Conservation (phyloP, 2,888 invertebrate species). For the Metallyticus violacea region DNA sequence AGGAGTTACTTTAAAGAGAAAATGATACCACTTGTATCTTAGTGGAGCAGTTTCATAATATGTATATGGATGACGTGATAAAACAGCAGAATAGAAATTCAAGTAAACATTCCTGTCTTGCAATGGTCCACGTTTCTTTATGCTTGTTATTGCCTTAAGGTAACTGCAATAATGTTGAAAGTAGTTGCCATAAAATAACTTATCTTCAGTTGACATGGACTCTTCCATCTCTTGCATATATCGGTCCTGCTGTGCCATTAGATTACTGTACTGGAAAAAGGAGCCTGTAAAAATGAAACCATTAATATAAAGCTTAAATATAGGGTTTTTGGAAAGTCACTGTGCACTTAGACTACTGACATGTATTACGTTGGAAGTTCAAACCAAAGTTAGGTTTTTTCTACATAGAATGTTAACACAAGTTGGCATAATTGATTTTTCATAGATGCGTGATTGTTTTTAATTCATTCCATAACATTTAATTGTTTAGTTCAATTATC, state of each 20-base stretch:
- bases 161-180: constrained; percentile 62
- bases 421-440: too few species aligned
- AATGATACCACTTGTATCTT: constrained; percentile 65
- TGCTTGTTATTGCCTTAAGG: constrained; percentile 49
- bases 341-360: too few species aligned
- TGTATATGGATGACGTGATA: constrained; percentile 56
- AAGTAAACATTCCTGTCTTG: constrained; percentile 53
- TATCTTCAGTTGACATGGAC: constrained; percentile 61
- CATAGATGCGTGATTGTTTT: too few species aligned
- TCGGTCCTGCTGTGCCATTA: constrained; percentile 61
- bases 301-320: not conserved
- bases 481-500: too few species aligned
- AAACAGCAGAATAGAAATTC: constrained; percentile 59
- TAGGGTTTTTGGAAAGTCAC: too few species aligned
- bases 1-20: constrained; percentile 61
- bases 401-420: too few species aligned
- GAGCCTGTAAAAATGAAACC: constrained; percentile 40
- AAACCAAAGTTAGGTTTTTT: too few species aligned
- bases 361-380: too few species aligned
- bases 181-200: constrained; percentile 61
- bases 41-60: constrained; percentile 68
- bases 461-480: too few species aligned
- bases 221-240: constrained; percentile 64
- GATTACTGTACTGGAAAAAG: constrained; percentile 65
- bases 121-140: constrained; percentile 52